phyloP scores from a whole-genome alignment of 1,140 invertebrate species.

The Caligus rogercresseyi region DNA sequence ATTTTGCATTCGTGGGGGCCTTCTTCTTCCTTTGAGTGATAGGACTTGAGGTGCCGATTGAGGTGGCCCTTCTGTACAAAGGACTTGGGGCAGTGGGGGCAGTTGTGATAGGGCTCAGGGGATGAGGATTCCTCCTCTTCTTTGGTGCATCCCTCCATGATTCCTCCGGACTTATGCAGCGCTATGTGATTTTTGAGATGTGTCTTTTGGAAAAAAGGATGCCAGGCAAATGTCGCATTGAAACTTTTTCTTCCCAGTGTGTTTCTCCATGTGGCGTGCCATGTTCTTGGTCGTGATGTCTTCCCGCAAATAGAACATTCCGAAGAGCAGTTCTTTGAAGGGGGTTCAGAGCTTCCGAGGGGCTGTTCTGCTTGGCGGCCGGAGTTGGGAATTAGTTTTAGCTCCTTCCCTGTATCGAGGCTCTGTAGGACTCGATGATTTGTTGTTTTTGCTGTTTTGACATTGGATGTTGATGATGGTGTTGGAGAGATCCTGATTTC shows the following conservation, averaged over 20 bases:
- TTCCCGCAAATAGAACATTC: neutral
- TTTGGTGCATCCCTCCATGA: too few relatives aligned
- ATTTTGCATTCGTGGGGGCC: constrained; percentile 22
- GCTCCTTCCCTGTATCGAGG: constrained; percentile 7
- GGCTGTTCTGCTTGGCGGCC: neutral
- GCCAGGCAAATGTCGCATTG: neutral
- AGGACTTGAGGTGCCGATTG: constrained; percentile 42
- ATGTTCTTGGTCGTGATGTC: constrained; percentile 1
- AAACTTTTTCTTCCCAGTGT: neutral
- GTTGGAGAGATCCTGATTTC: neutral
- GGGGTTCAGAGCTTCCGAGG: neutral
- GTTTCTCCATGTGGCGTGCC: neutral
- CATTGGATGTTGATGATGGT: constrained; percentile 17
- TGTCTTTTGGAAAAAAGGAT: neutral
- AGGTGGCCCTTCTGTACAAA: constrained; percentile 45
- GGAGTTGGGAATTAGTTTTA: neutral
- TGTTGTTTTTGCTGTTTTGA: neutral
- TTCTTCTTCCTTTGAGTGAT: constrained; percentile 21
- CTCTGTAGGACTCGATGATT: constrained; percentile 11
- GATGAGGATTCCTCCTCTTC: neutral
- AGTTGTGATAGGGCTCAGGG: constrained; percentile 24
- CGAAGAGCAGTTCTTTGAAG: constrained; percentile 1
- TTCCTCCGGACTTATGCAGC: neutral
- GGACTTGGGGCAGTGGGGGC: constrained; percentile 43
- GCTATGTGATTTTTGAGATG: neutral